Evolutionary conservation across 1,140 invertebrate genomes (phyloP), one percentile per base, ranked within the genome.

Genomic region (Amyelois transitella): DNA sequence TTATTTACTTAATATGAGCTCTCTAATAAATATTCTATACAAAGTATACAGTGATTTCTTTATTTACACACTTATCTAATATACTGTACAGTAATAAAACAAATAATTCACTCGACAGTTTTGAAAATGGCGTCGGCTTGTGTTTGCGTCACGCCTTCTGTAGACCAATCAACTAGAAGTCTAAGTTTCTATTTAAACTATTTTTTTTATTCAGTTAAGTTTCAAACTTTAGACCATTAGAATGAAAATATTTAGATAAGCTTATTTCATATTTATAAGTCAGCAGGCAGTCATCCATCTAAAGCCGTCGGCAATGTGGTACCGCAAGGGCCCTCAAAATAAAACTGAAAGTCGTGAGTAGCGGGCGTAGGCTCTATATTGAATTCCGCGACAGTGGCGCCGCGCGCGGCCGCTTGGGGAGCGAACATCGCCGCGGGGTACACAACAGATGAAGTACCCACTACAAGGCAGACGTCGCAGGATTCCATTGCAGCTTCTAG

Each of bases 361-460:
- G 91, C 92, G 19, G 93, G 91, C 21, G 96, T 96, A 6, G 90
- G 73, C 88, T 97, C 95, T 57, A 97, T 87, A 74, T 98, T 98
- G 73, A 98, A 97, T 88, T 98, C 96, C 1, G 95, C 96, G 6
- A 97, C 96, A 19, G 94, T 92, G 18, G 96, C 91, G 6, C 94
- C 94, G 62, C 95, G 88, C 14, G 88, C 81, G 17, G 95, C 94
- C 0, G 96, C 93, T 69, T 91, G 84, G 0, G 95, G 95, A 4
- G 95, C 96, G 91, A 96, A 97, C 93, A 95, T 94, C n/a, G 96
- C 95, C n/a, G 96, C 96, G 12, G 96, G 96, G 86, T 97, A 97
- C 1, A 97, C 96, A 7, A 96, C 91, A 1, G 95, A 96, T 18
- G 96, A 97, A 12, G 96, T 97, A 5, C 95, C 94, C 58, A 97